phyloP scores from a whole-genome alignment of 2,113 vertebrate genomes.

The Ramphastos sulfuratus region DNA sequence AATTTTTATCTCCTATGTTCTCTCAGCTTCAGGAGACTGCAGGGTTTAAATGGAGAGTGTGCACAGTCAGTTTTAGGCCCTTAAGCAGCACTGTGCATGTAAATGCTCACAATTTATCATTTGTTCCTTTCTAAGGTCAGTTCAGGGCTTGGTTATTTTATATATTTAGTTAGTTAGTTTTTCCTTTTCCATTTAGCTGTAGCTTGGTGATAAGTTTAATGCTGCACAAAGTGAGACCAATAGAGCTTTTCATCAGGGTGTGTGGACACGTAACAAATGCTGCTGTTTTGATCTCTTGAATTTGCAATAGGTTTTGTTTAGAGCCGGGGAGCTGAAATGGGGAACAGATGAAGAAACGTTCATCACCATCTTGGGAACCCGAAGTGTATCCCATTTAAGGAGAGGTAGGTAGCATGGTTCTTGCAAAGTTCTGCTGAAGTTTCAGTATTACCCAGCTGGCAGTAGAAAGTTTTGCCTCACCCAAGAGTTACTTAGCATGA shows the following conservation, averaged over 20 bases:
- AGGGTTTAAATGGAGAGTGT: neutral
- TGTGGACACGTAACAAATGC: neutral
- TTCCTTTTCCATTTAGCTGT: neutral
- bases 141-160: neutral
- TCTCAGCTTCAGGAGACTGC: neutral
- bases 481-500: neutral
- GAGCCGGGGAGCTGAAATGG: conserved; percentile 90
- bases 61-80: neutral
- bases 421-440: neutral
- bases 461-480: neutral
- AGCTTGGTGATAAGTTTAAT: neutral
- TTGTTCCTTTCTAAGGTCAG: neutral
- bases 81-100: neutral
- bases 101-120: neutral
- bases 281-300: neutral
- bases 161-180: neutral
- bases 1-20: neutral
- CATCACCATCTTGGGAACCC: conserved; percentile 90
- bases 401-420: conserved; percentile 75
- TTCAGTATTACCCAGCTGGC: neutral
- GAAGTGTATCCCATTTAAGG: conserved; percentile 86
- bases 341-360: conserved; percentile 96
- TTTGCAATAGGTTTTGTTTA: conserved; percentile 83
- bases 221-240: neutral
- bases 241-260: neutral